These are phyloP conservation scores for Epiblema foenella DNA, from an alignment of 2,888 invertebrate genomes.

Conservation along the genomic window DNA sequence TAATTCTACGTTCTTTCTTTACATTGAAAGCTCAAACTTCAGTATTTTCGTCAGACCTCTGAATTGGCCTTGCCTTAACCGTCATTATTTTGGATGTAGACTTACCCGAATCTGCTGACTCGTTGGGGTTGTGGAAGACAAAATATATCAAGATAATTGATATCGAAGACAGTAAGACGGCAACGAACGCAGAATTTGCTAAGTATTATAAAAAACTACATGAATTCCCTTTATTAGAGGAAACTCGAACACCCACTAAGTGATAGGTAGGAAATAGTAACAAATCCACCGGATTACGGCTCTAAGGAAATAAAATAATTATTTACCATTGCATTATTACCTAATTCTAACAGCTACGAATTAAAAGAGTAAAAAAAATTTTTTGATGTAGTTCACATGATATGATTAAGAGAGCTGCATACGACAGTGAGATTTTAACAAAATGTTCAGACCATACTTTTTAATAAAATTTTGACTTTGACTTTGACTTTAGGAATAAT, in stretches of 20 bases:
- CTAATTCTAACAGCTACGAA: background rate
- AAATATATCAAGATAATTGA: background rate
- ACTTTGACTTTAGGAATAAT: no score
- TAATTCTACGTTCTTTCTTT: no score
- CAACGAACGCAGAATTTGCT: background rate
- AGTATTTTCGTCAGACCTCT: no score
- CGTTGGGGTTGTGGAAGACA: background rate
- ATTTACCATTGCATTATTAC: background rate
- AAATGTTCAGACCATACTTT: background rate
- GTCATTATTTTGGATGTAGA: no score
- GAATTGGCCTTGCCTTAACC: no score
- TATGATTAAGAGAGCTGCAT: background rate
- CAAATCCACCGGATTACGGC: constrained; percentile 35
- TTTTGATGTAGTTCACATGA: background rate
- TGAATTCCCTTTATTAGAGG: background rate
- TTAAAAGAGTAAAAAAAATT: background rate
- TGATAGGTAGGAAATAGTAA: constrained; percentile 12
- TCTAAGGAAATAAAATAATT: constrained; percentile 10
- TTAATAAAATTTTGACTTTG: no score
- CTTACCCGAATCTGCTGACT: background rate
- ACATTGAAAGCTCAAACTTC: no score
- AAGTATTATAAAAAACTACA: background rate
- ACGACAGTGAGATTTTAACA: background rate
- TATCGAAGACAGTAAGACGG: no score
- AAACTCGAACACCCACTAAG: background rate